Evolutionary conservation across 2,797 vertebrate genomes (phyloP).

Genomic region (Notolabrus celidotus): DNA sequence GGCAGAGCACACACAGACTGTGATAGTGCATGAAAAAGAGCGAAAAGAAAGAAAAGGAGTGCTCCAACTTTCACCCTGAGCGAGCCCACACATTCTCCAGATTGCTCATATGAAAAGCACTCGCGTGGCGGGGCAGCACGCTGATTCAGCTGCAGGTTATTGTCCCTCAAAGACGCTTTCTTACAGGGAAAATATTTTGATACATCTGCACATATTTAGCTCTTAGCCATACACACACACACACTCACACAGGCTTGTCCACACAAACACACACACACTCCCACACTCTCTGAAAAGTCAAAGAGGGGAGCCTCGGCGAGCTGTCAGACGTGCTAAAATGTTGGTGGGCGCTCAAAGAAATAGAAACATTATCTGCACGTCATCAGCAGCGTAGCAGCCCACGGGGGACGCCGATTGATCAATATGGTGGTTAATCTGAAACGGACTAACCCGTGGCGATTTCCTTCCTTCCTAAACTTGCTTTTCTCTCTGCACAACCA

Average conservation of each 20-base stretch:
- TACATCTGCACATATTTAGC: conserved; percentile 88
- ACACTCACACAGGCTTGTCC: neutral
- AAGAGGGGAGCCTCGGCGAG: conserved; percentile 18
- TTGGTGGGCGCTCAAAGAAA: conserved; percentile 39
- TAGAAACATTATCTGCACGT: conserved; percentile 44
- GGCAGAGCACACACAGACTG: neutral
- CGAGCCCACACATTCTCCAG: conserved; percentile 60
- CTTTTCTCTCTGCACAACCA: conserved; percentile 9
- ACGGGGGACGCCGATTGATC: conserved; percentile 45
- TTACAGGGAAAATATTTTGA: conserved; percentile 87
- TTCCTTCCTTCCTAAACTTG: conserved; percentile 28
- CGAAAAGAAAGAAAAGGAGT: neutral
- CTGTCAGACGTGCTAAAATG: conserved; percentile 48
- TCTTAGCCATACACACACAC: conserved; percentile 41
- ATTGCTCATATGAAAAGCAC: conserved; percentile 72
- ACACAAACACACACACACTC: conserved; percentile 7
- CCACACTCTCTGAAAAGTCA: conserved; percentile 1
- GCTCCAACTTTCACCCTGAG: conserved; percentile 31
- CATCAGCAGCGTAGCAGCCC: conserved; percentile 29
- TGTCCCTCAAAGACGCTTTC: conserved; percentile 82
- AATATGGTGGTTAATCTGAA: conserved; percentile 50
- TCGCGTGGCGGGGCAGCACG: conserved; percentile 77
- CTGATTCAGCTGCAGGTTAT: conserved; percentile 88
- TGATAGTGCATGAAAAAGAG: neutral
- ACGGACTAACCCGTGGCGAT: conserved; percentile 21